Evolutionary conservation across 2,888 invertebrate genomes (phyloP).

Genomic region (Tenthredo notha): DNA sequence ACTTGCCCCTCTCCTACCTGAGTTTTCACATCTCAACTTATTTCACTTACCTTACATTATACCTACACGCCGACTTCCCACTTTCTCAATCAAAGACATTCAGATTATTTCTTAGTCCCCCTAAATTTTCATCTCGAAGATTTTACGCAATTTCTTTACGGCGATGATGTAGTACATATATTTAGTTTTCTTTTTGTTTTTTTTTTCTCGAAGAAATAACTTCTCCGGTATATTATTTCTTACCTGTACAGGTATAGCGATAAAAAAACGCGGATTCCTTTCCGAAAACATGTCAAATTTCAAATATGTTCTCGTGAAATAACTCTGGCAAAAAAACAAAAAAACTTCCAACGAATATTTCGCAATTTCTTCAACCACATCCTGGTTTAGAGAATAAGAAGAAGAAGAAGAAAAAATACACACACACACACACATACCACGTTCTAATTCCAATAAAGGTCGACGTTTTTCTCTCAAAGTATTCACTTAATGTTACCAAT

Average conservation of each 20-base stretch:
- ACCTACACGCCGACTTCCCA: not conserved
- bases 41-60: not conserved
- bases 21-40: conserved; percentile 37
- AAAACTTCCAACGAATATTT: not conserved
- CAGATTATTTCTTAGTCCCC: not conserved
- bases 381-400: not conserved
- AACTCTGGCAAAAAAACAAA: not conserved
- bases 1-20: not conserved
- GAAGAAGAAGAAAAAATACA: not conserved
- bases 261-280: not conserved
- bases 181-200: not conserved
- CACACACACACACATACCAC: not conserved
- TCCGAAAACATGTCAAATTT: not conserved
- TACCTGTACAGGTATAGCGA: not conserved
- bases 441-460: not conserved
- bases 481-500: conserved; percentile 23
- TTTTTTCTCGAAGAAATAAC: not conserved
- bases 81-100: not conserved
- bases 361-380: not conserved
- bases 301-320: not conserved
- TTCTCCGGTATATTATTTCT: not conserved
- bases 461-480: not conserved
- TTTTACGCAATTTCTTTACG: not conserved
- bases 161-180: not conserved
- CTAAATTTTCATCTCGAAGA: conserved; percentile 9